These are phyloP conservation scores for Rhimphoctona megacephalus DNA, from an alignment of 2,888 invertebrate genomes.

Conservation along the genomic window DNA sequence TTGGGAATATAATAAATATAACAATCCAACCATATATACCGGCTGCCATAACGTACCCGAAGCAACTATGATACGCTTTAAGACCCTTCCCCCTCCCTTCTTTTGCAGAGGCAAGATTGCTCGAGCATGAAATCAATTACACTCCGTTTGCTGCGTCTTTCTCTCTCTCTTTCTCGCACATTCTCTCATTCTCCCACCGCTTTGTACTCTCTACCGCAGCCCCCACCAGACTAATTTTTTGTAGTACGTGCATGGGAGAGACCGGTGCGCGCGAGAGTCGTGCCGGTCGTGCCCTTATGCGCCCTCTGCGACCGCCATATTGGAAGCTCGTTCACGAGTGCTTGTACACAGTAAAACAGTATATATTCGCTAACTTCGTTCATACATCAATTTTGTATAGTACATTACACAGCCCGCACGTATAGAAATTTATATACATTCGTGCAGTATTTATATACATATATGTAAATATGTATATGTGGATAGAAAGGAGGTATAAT, in stretches of 20 bases:
- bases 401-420: conserved; percentile 56
- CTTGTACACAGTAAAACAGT: conserved; percentile 45
- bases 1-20: conserved; percentile 53
- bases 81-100: conserved; percentile 69
- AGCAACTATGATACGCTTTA: conserved; percentile 71
- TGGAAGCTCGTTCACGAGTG: conserved; percentile 57
- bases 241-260: conserved; percentile 57
- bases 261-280: conserved; percentile 59
- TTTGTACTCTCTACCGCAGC: conserved; percentile 17
- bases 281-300: conserved; percentile 64
- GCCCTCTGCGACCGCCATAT: conserved; percentile 67
- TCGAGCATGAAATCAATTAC: conserved; percentile 82
- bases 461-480: conserved; percentile 1
- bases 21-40: conserved; percentile 52
- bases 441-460: conserved; percentile 21
- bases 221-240: conserved; percentile 48
- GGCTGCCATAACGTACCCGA: conserved; percentile 76
- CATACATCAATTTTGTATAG: conserved; percentile 69
- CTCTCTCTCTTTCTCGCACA: conserved; percentile 43
- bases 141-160: conserved; percentile 69
- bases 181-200: conserved; percentile 41
- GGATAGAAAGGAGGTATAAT: conserved; percentile 50
- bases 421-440: not conserved
- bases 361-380: conserved; percentile 57
- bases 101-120: conserved; percentile 75